A percentile compares a stretch with the other conserved stretches of the same genome.
Evolutionary conservation across 2,888 invertebrate species (phyloP).

Genomic region (Volucella inanis): DNA sequence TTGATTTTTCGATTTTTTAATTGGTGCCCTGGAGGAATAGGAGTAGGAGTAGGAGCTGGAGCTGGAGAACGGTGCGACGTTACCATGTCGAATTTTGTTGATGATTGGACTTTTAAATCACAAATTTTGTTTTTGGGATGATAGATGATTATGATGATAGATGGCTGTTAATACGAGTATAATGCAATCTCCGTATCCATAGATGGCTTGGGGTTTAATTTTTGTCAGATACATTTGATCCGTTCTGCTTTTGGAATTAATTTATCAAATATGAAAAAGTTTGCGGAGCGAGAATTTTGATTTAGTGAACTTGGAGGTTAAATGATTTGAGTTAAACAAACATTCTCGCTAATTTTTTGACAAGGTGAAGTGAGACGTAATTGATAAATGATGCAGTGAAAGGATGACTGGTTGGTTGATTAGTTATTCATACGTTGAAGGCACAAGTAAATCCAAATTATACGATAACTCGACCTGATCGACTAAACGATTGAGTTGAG

Average conservation of each 20-base stretch:
- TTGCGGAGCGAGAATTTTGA: conserved; percentile 30
- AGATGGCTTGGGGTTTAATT: conserved; percentile 40
- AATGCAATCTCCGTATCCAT: conserved; percentile 45
- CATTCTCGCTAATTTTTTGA: conserved; percentile 41
- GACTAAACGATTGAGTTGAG: no score
- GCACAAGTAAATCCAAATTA: no score
- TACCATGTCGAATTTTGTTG: not conserved
- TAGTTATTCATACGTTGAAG: no score
- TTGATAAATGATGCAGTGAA: conserved; percentile 35
- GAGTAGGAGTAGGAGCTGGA: not conserved
- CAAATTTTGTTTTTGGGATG: conserved; percentile 14
- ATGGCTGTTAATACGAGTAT: conserved; percentile 26
- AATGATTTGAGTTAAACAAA: conserved; percentile 16
- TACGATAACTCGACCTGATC: no score
- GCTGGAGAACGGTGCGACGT: not conserved
- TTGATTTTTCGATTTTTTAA: conserved; percentile 67
- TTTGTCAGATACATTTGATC: conserved; percentile 30
- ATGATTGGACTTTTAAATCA: conserved; percentile 47
- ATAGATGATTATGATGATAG: conserved; percentile 59
- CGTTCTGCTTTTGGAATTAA: conserved; percentile 20
- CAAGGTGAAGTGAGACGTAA: conserved; percentile 14
- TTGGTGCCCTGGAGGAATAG: conserved; percentile 50
- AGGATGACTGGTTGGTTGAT: no score
- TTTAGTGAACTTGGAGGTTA: conserved; percentile 19
- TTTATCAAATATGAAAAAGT: conserved; percentile 21